Evolutionary conservation across 2,797 vertebrate species (phyloP).

Genomic region (Pipistrellus nathusii): DNA sequence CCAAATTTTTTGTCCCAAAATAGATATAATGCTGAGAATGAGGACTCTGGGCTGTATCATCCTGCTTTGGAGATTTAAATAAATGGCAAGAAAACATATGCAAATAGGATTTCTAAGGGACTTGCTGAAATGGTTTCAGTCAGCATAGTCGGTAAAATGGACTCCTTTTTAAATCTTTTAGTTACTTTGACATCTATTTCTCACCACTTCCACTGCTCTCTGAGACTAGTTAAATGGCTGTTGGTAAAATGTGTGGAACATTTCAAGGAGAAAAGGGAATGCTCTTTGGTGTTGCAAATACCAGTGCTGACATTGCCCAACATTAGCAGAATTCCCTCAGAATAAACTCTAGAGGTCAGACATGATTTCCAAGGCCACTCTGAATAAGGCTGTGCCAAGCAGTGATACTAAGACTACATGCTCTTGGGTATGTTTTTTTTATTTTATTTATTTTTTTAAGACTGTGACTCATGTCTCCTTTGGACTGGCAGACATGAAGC

Average conservation of each 20-base stretch:
- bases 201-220: conserved; percentile 36
- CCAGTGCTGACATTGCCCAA: neutral
- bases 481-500: neutral
- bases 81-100: neutral
- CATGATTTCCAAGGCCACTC: conserved; percentile 35
- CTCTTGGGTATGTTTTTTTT: neutral
- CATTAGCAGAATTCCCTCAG: conserved; percentile 22
- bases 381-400: neutral
- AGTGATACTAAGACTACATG: neutral
- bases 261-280: conserved; percentile 58
- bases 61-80: conserved; percentile 1
- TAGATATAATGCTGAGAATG: neutral
- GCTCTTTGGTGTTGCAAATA: neutral
- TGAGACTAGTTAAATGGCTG: conserved; percentile 45
- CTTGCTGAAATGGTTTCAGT: conserved; percentile 48
- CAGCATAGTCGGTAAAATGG: conserved; percentile 33
- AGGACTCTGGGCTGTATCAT: neutral
- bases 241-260: conserved; percentile 13
- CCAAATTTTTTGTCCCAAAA: neutral
- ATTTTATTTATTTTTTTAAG: neutral
- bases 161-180: neutral
- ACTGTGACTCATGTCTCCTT: conserved; percentile 19
- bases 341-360: conserved; percentile 22
- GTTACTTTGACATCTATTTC: conserved; percentile 45
- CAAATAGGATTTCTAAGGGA: conserved; percentile 46